Conservation (phyloP, 2,797 vertebrate genomes). For the Spheniscus humboldti region DNA sequence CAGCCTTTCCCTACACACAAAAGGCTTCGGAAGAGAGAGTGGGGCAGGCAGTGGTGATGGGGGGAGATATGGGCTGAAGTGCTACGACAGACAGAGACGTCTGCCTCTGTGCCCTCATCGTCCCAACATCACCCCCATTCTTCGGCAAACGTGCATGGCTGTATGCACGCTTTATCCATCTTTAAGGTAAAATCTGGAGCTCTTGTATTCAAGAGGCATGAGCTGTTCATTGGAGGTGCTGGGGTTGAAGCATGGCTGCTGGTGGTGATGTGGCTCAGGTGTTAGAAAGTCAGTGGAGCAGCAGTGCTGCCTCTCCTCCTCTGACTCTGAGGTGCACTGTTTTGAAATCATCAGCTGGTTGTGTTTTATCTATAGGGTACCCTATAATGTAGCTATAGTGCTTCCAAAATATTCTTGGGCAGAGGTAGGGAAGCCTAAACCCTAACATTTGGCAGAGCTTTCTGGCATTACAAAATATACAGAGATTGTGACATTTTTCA, state of each 20-base stretch:
- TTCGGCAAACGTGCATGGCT: fast-evolving
- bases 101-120: not conserved
- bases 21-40: not conserved
- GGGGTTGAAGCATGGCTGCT: not conserved
- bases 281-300: not conserved
- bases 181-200: not conserved
- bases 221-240: not conserved
- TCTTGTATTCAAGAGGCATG: not conserved
- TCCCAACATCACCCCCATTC: too few relatives aligned
- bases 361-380: not conserved
- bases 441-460: not conserved
- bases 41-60: fast-evolving
- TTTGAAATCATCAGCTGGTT: not conserved
- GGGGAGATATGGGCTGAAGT: not conserved
- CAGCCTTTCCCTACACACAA: not conserved
- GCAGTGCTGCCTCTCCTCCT: not conserved
- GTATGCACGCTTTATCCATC: not conserved
- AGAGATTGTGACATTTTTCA: not conserved
- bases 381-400: not conserved
- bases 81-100: not conserved
- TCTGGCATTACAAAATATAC: not conserved
- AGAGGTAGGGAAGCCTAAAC: not conserved
- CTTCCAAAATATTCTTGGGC: not conserved
- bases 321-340: not conserved
- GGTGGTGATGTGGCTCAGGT: not conserved